A percentile compares a stretch with the other conserved stretches of the same genome.
These are phyloP conservation scores for Eurois occulta DNA, from an alignment of 2,888 invertebrate species.

Conservation along the genomic window DNA sequence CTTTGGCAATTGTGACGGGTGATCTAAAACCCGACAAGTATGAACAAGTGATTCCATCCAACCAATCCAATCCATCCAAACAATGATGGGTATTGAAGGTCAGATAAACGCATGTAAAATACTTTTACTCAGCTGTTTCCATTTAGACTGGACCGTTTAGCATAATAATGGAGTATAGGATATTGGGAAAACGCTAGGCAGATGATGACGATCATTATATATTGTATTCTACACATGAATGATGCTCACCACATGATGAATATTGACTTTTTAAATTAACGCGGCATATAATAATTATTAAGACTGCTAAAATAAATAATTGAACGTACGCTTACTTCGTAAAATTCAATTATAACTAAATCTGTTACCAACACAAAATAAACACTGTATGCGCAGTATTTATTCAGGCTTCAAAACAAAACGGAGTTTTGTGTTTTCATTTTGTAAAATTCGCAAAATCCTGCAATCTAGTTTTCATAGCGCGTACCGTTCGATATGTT, in stretches of 20 bases:
- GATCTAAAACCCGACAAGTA: background rate
- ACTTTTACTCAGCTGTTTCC: background rate
- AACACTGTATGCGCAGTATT: background rate
- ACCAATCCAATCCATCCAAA: too few relatives aligned
- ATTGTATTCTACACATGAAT: background rate
- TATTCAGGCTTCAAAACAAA: background rate
- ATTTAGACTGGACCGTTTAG: background rate
- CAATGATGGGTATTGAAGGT: too few relatives aligned
- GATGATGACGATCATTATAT: background rate
- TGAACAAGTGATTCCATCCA: background rate
- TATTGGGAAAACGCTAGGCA: background rate
- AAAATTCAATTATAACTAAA: too few relatives aligned
- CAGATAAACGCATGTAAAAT: background rate
- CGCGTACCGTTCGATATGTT: background rate
- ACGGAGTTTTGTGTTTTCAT: background rate
- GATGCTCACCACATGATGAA: background rate
- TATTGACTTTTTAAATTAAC: background rate
- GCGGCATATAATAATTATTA: background rate
- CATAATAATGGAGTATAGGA: background rate
- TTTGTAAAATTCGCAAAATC: constrained; percentile 11
- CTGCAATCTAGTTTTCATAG: background rate
- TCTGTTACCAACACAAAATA: background rate
- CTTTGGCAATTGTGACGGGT: background rate
- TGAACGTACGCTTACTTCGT: background rate
- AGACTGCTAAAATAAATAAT: background rate